Conservation (phyloP, 2,797 vertebrate species). For the Poecilia velifera region DNA sequence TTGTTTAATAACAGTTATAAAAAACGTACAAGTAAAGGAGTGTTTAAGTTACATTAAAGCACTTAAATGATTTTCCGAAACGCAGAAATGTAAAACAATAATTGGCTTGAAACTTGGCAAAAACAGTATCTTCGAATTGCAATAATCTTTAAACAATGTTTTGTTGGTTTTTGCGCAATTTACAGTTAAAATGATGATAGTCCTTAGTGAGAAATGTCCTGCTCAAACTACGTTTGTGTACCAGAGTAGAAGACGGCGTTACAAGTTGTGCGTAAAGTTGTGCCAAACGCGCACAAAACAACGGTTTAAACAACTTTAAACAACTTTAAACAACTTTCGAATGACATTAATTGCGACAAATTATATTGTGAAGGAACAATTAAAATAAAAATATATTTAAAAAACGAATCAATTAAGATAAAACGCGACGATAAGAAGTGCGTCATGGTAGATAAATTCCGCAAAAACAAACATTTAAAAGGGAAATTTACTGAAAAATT, state of each 20-base stretch:
- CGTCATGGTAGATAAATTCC: not conserved
- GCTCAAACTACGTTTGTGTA: not conserved
- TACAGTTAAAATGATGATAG: not conserved
- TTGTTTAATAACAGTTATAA: not conserved
- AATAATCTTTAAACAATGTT: not conserved
- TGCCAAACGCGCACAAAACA: not conserved
- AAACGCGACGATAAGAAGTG: not conserved
- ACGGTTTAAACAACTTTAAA: not conserved
- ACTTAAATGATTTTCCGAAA: not conserved
- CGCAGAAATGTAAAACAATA: not conserved
- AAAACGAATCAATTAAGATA: not conserved
- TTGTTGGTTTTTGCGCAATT: not conserved
- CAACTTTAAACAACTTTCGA: not conserved
- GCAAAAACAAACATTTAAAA: not conserved
- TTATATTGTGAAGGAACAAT: not conserved
- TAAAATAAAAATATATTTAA: not conserved
- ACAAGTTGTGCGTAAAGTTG: slow-evolving; percentile 1
- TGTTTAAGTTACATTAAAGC: not conserved
- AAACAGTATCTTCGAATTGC: not conserved
- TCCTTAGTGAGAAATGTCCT: not conserved
- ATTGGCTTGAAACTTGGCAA: not conserved
- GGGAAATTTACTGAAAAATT: not conserved
- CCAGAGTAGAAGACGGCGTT: not conserved
- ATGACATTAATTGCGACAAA: not conserved
- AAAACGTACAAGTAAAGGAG: not conserved